These are phyloP conservation scores for Celastrina argiolus DNA, from an alignment of 2,888 invertebrate species.

Conservation along the genomic window DNA sequence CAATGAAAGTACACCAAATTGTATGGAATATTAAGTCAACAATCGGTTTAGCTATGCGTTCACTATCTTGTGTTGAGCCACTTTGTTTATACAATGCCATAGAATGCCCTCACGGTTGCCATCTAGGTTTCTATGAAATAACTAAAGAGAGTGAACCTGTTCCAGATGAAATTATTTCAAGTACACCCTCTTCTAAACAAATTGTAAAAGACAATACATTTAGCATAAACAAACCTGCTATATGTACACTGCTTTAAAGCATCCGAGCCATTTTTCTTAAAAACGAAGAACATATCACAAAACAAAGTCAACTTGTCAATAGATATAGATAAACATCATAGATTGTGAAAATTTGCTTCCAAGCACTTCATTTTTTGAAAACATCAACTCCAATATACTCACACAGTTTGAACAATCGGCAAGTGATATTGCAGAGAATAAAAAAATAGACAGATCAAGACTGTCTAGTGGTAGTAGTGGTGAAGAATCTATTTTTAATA, in stretches of 20 bases:
- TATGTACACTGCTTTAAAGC: background rate
- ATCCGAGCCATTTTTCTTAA: background rate
- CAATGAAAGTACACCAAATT: background rate
- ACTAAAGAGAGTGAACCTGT: background rate
- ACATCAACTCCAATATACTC: background rate
- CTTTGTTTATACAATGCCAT: background rate
- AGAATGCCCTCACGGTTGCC: background rate
- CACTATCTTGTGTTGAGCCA: constrained; percentile 3
- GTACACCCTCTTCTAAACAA: too few species aligned
- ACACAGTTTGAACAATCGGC: background rate
- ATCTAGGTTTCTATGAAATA: constrained; percentile 5
- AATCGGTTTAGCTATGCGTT: background rate
- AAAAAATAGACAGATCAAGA: too few species aligned
- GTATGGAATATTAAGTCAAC: background rate
- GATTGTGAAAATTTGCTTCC: constrained; percentile 4
- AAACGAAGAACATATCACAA: background rate
- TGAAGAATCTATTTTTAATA: too few species aligned
- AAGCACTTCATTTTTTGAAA: background rate
- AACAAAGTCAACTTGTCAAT: background rate
- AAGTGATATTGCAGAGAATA: too few species aligned
- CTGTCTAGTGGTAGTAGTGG: too few species aligned
- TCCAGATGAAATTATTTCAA: too few species aligned
- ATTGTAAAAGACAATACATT: too few species aligned
- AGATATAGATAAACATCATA: background rate
- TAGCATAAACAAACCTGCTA: background rate